Percentiles rank a stretch among this genome's conserved stretches.
These are phyloP conservation scores for Pantherophis guttatus DNA, from an alignment of 2,113 vertebrate genomes.

Conservation along the genomic window DNA sequence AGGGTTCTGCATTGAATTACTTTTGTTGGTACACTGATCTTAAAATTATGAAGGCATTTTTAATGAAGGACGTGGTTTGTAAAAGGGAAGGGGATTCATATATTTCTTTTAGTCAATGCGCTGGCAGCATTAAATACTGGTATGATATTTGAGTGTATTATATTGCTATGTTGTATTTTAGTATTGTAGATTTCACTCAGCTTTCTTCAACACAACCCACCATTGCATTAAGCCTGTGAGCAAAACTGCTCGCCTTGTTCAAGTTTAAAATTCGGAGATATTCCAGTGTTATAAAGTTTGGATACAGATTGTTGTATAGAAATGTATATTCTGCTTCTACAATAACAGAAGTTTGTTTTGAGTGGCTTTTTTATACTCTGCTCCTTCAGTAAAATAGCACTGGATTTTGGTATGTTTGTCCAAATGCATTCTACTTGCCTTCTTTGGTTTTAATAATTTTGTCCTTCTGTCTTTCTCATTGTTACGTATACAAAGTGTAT, in stretches of 20 bases:
- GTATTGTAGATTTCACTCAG: slow-evolving; percentile 38
- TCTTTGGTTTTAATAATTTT: neutral
- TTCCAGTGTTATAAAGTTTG: slow-evolving; percentile 43
- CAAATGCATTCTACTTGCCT: neutral
- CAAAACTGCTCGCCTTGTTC: slow-evolving; percentile 20
- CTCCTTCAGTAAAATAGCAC: slow-evolving; percentile 5
- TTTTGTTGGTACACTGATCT: slow-evolving; percentile 70
- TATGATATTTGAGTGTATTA: slow-evolving; percentile 60
- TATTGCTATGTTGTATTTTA: slow-evolving; percentile 52
- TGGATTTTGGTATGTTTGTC: neutral
- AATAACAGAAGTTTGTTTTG: slow-evolving; percentile 14
- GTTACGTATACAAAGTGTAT: neutral
- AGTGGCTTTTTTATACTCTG: slow-evolving; percentile 15
- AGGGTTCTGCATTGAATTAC: slow-evolving; percentile 59
- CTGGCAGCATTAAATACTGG: slow-evolving; percentile 63
- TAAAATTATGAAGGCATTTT: slow-evolving; percentile 66
- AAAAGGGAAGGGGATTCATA: slow-evolving; percentile 22
- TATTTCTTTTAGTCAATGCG: slow-evolving; percentile 44
- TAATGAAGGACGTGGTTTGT: slow-evolving; percentile 56
- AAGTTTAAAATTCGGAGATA: slow-evolving; percentile 52
- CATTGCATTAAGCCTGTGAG: neutral
- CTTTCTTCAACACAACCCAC: neutral
- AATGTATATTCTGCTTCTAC: slow-evolving; percentile 13
- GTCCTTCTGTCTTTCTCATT: neutral
- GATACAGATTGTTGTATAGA: slow-evolving; percentile 25